These are phyloP conservation scores for Iphiclides podalirius DNA, from an alignment of 2,888 invertebrate genomes.

Conservation along the genomic window DNA sequence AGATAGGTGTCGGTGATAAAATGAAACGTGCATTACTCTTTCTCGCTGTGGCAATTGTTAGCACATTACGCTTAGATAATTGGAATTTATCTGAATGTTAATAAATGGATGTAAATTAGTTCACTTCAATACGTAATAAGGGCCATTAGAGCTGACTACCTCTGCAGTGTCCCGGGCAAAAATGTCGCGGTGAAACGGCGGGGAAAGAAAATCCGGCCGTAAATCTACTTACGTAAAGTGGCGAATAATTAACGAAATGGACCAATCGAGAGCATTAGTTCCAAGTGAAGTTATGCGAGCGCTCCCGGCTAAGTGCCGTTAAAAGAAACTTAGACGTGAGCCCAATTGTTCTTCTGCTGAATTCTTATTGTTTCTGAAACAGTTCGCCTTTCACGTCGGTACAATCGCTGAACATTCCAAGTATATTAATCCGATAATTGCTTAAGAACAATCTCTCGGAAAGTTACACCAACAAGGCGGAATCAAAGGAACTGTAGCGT, in stretches of 20 bases:
- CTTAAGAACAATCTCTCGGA: conserved; percentile 72
- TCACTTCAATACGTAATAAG: conserved; percentile 57
- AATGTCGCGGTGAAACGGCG: conserved; percentile 51
- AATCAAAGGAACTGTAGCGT: conserved; percentile 51
- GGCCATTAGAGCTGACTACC: conserved; percentile 55
- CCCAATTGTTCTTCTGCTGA: conserved; percentile 72
- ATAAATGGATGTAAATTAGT: conserved; percentile 41
- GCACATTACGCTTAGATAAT: conserved; percentile 33
- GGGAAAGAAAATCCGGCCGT: conserved; percentile 57
- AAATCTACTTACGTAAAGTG: conserved; percentile 79
- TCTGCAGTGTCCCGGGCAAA: conserved; percentile 36
- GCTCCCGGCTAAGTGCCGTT: conserved; percentile 71
- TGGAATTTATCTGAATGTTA: conserved; percentile 40
- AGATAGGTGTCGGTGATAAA: too few relatives aligned
- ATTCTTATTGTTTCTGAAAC: conserved; percentile 76
- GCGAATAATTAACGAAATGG: conserved; percentile 80
- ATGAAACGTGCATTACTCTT: too few relatives aligned
- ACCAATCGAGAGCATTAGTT: conserved; percentile 77
- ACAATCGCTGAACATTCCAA: conserved; percentile 56
- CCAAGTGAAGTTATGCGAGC: conserved; percentile 69
- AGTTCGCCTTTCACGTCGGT: conserved; percentile 69
- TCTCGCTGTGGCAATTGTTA: neutral
- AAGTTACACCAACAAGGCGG: conserved; percentile 55
- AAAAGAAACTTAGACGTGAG: conserved; percentile 77
- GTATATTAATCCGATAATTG: conserved; percentile 78